Evolutionary conservation across 2,888 invertebrate genomes (phyloP), one percentile per base, ranked within the genome.

Genomic region (Chelonus formosanus): DNA sequence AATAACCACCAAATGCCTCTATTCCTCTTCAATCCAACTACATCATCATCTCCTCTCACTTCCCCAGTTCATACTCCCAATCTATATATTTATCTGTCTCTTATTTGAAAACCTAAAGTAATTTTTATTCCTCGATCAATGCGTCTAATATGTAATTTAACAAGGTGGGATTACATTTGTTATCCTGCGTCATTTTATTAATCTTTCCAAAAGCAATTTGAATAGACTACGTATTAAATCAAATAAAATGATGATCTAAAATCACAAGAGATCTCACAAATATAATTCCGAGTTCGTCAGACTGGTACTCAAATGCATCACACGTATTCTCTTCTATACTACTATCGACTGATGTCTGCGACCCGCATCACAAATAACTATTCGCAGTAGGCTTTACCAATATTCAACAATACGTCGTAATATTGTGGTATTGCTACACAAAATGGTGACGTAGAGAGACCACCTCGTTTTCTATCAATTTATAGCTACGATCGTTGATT

Each of bases 361-460:
- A 55, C 61, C 64, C 65, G 63, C 68, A 67, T 67, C 67, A 69
- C 69, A 63, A 69, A 70, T 69, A 70, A 70, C 68, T 62, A 69
- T 70, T 66, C 63, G 63, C 63, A 63, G 67, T 65, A 60, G 48
- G 44, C n/a, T 63, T 57, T 64, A 58, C 60, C 52, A 62, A 71
- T 72, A 67, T 68, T 65, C 58, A 58, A 65, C 65, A 66, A 67
- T 70, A 62, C 59, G 69, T 72, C 69, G 67, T 72, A 72, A 71
- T 73, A 68, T 71, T 59, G 62, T 52, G 61, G 47, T 44, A 53
- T 52, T 32, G 5, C n/a, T 47, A 20, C 44, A 50, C 10, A 36
- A 8, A 47, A 34, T 50, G 50, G 50, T 54, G 36, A 65, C 60
- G 60, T 34, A 45, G 10, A 60, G 56, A 56, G 50, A 55, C 55